Base-by-base conservation (phyloP, 2,113 vertebrate species). In the Forbesichthys papilliferus region DNA sequence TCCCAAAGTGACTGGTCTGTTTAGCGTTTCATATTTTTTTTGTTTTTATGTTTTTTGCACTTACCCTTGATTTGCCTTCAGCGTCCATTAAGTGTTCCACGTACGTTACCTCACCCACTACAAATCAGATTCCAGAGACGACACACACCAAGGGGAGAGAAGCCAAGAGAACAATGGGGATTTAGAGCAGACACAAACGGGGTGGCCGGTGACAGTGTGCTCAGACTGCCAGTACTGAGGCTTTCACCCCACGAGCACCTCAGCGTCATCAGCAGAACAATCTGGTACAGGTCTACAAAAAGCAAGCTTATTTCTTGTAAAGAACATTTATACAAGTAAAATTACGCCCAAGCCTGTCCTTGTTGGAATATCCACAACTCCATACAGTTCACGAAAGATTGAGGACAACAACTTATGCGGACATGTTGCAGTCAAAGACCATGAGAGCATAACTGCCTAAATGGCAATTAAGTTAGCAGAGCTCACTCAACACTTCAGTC, bases 81-180 rank as follows among this genome's bases (percentile, higher is more conserved):
- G 95, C 96, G 96, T 99, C 98, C 98, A 97, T 98, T 98, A 99
- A 99, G 96, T 98, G 98, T 94, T 99, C 96, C 96, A 99, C 97
- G 98, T 99, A 99, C 96, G 98, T 99, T 95, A 99, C 97, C 96
- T 99, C 97, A 99, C 98, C 98, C 96, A 99, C 98, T 99, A 99
- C 95, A 98, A 98, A 99, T 98, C 96, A 99, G 97, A 98, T 96
- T 96, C 96, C 97, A 97, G 97, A 96, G 96, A 97, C 94, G 97
- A 98, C 95, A 99, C 95, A 98, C 94, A 98, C 96, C 96, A 98
- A 96, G 94, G 86, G 96, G 96, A 98, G 96, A 96, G 96, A 99
- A 98, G 96, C 96, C 96, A 96, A 98, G 96, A 99, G 96, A 99
- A 98, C 95, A 98, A 97, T 97, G 93, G 96, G 94, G 94, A 95